phyloP scores from a whole-genome alignment of 2,888 invertebrate species.

The Dynastes maya region DNA sequence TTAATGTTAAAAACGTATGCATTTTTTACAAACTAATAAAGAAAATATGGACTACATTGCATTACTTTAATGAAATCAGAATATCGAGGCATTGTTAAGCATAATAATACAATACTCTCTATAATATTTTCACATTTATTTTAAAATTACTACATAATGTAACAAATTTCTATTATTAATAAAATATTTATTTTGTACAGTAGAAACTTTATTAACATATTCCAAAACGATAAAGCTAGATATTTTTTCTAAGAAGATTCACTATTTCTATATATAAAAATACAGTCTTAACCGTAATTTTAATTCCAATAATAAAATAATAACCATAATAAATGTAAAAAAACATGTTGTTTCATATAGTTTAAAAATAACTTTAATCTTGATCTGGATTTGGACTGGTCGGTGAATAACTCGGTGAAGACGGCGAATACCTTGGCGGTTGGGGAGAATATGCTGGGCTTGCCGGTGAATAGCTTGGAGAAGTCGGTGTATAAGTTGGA shows the following conservation, averaged over 20 bases:
- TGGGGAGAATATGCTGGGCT: constrained; percentile 87
- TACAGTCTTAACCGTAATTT: constrained; percentile 39
- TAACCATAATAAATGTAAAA: constrained; percentile 24
- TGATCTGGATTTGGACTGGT: constrained; percentile 77
- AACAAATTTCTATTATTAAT: constrained; percentile 36
- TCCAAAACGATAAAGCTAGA: constrained; percentile 10
- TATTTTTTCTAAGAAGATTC: constrained; percentile 19
- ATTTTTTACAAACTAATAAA: too few relatives aligned
- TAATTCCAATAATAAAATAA: constrained; percentile 17
- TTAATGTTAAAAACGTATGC: too few relatives aligned
- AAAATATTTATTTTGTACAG: constrained; percentile 44
- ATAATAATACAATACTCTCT: too few relatives aligned
- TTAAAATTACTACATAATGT: constrained; percentile 27
- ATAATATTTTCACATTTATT: constrained; percentile 32
- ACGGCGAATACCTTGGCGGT: constrained; percentile 84
- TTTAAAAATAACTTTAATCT: constrained; percentile 55
- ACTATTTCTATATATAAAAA: constrained; percentile 33
- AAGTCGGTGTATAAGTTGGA: constrained; percentile 85
- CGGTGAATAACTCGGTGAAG: constrained; percentile 81
- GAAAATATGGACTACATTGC: too few relatives aligned
- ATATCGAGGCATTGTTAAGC: too few relatives aligned
- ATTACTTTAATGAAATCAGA: too few relatives aligned
- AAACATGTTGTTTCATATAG: constrained; percentile 7
- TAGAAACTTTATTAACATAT: constrained; percentile 39
- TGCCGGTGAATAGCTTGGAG: constrained; percentile 85